Base-by-base conservation (phyloP, 2,888 invertebrate species). In the Hirtodrosophila trivittata region DNA sequence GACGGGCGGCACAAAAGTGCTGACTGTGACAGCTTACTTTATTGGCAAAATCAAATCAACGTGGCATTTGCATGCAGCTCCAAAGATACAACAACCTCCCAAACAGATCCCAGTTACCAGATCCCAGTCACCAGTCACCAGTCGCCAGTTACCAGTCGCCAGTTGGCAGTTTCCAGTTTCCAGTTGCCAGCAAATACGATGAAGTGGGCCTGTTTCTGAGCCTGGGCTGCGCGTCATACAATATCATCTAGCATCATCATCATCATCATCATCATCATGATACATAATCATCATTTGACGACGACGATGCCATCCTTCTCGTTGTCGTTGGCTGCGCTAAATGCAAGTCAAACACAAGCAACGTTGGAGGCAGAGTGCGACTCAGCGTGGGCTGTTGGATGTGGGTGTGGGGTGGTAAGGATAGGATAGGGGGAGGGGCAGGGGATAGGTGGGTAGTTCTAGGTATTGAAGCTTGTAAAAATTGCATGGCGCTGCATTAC, bases 21-120 rank as follows among this genome's bases (percentile, higher is more conserved):
- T 86, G 86, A 86, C 88, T 87, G 75, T 86, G 88, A 86, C 86
- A 88, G 86, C 88, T 86, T 87, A 75, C 83, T 85, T 86, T 86
- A 86, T 86, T 86, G 86, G 86, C 85, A 88, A 80, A 86, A 86
- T 86, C 88, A 87, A 87, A 87, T 86, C 86, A 77, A 69, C 81
- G 80, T 85, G 76, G 83, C 87, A 85, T 73, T 76, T 77, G 78
- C 82, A 82, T 82, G 81, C 76, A 68, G 66, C 65, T 62, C 69
- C 86, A 67, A 78, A 85, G 80, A 83, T 86, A 83, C 86, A 74
- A 60, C 64, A 47, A 28, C 26, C 9, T 28, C 28, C 28, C 7
- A 28, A 9, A 28, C n/a, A n/a, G 5, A 1, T 5, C 1, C 7
- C 5, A 28, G 28, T 28, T 28, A n/a, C 28, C 28, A 28, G 28